phyloP scores from a whole-genome alignment of 2,797 vertebrate genomes.

The Parauchenoglanis punctatus region DNA sequence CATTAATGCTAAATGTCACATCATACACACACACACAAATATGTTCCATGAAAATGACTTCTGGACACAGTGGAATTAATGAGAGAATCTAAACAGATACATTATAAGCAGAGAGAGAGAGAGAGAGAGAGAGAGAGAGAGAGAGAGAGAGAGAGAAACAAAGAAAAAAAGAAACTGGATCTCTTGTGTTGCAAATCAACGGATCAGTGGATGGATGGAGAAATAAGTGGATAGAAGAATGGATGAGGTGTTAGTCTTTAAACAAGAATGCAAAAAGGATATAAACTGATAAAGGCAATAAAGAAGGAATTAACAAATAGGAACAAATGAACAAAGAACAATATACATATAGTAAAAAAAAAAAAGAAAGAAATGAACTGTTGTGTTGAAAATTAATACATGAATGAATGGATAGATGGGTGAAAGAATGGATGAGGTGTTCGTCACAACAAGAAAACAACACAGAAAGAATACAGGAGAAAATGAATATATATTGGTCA shows the following conservation, averaged over 20 bases:
- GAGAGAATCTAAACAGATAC: neutral
- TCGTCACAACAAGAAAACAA: neutral
- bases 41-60: neutral
- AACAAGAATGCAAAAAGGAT: neutral
- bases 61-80: neutral
- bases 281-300: neutral
- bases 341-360: neutral
- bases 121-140: neutral
- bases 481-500: neutral
- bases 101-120: neutral
- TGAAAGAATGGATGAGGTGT: neutral
- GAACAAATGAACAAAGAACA: neutral
- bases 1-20: neutral
- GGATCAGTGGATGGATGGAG: neutral
- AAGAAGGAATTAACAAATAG: no score
- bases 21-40: neutral
- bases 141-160: no score
- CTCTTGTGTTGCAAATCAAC: neutral
- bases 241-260: neutral
- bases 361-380: neutral
- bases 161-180: no score
- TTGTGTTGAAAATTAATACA: neutral
- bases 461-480: neutral
- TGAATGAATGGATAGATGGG: neutral
- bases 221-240: neutral